Percentiles rank a stretch among this genome's conserved stretches.
Evolutionary conservation across 2,888 invertebrate genomes (phyloP).

Genomic region (Rhingia campestris): DNA sequence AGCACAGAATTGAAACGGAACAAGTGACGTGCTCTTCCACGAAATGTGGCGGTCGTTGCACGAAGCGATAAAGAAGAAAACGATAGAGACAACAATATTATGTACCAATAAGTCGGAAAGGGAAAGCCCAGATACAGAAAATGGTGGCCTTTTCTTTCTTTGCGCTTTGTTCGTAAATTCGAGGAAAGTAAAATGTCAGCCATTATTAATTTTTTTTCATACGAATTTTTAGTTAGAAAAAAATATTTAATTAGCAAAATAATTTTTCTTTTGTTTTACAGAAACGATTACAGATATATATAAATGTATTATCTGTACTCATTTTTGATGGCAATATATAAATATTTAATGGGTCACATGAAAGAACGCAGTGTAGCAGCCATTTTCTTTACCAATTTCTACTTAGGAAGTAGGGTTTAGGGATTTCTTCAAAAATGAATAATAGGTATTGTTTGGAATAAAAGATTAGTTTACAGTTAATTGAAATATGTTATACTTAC

Average conservation of each 20-base stretch:
- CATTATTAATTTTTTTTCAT: constrained; percentile 20
- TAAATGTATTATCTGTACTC: not conserved
- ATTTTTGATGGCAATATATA: not conserved
- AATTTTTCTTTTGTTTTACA: too few relatives aligned
- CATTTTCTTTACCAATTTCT: constrained; percentile 21
- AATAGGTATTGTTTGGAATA: not conserved
- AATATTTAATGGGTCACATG: constrained; percentile 8
- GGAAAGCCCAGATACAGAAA: not conserved
- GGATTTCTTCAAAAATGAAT: not conserved
- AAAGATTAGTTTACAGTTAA: not conserved
- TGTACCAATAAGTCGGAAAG: not conserved
- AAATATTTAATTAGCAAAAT: not conserved
- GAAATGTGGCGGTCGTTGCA: constrained; percentile 42
- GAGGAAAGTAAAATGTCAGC: constrained; percentile 51
- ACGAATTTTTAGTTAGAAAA: not conserved
- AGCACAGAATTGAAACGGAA: constrained; percentile 42
- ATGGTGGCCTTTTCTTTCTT: constrained; percentile 18
- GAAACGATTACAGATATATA: not conserved
- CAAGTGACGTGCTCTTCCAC: constrained; percentile 44
- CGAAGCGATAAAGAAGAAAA: constrained; percentile 18
- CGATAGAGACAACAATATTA: not conserved
- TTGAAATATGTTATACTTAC: constrained; percentile 78
- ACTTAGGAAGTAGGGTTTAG: not conserved
- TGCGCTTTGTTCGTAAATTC: constrained; percentile 19
- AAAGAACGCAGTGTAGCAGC: constrained; percentile 21